phyloP scores from a whole-genome alignment of 2,888 invertebrate species.

The Ophion slaviceki region DNA sequence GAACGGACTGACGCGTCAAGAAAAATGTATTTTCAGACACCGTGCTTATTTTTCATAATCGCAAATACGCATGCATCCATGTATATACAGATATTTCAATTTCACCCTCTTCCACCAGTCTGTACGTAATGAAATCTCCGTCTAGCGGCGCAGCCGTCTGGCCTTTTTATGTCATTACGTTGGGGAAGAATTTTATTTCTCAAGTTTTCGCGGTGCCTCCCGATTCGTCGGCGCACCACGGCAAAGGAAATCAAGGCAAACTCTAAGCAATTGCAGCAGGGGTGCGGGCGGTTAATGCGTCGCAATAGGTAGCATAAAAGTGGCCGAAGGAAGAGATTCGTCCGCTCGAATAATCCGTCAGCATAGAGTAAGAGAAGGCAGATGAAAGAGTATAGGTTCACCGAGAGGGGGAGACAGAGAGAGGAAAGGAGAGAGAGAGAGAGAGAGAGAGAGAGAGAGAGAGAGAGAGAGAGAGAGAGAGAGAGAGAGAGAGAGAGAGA shows the following conservation, averaged over 20 bases:
- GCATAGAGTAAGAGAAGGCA: neutral
- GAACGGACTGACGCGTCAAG: neutral
- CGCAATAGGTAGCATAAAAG: neutral
- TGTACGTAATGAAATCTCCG: constrained; percentile 52
- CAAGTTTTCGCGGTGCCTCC: constrained; percentile 8
- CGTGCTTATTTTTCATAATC: neutral
- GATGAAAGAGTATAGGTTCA: neutral
- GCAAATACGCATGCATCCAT: neutral
- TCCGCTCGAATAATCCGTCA: neutral
- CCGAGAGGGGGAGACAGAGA: neutral
- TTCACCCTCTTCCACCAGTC: constrained; percentile 39
- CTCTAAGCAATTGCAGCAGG: neutral
- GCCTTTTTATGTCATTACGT: constrained; percentile 41
- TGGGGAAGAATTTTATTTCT: constrained; percentile 29
- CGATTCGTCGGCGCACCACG: constrained; percentile 15
- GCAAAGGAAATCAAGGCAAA: constrained; percentile 27
- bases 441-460: no score
- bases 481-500: neutral
- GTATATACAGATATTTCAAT: constrained; percentile 10
- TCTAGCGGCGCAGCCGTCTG: constrained; percentile 48
- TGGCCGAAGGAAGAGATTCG: neutral
- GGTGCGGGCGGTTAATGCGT: neutral
- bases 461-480: neutral
- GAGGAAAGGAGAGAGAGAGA: neutral
- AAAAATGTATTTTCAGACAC: constrained; percentile 4